Base-by-base conservation (phyloP, 2,797 vertebrate genomes). In the Caiman crocodilus region DNA sequence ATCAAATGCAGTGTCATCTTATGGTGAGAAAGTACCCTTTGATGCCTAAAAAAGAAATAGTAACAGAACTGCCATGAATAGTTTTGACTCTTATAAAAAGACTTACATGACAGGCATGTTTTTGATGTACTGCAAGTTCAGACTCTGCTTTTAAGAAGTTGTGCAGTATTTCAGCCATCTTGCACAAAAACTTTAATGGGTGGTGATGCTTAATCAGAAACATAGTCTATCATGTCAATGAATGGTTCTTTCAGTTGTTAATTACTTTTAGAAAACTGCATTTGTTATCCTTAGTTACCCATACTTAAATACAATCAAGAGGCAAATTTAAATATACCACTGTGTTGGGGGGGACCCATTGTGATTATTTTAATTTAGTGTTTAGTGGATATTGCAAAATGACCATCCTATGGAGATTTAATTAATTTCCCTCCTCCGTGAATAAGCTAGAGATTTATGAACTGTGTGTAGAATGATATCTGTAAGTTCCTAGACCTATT, bases 11-110 rank as follows among this genome's bases (percentile, higher is more conserved):
- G 20, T 64, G 75, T 83, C 4, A 0, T 84, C 84, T 85, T 87
- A 93, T 2, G 69, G 58, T 63, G 73, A 91, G 76, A 94, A 94
- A 64, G 85, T 69, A n/a, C n/a, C 80, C 95, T 97, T 97, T 97
- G 97, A 96, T 95, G 96, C 85, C 94, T 97, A 91, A 94, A 93
- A 76, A 97, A 97, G 97, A 96, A 89, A 94, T 89, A 89, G 25
- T 64, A 82, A 76, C 50, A 63, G 93, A 93, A 74, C 88, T 96
- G 91, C 61, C 74, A 30, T 32, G 1, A 14, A 14, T 76, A 84
- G 78, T 94, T 97, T 96, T 95, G 95, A 92, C 57, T 15, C 85
- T 85, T 89, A 89, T 85, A 97, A 88, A 90, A 94, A 97, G 92
- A 85, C 95, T 96, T 89, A 96, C 4, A 10, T 50, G 75, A 85